Base-by-base conservation (phyloP, 2,888 invertebrate genomes). In the Hemithea aestivaria region DNA sequence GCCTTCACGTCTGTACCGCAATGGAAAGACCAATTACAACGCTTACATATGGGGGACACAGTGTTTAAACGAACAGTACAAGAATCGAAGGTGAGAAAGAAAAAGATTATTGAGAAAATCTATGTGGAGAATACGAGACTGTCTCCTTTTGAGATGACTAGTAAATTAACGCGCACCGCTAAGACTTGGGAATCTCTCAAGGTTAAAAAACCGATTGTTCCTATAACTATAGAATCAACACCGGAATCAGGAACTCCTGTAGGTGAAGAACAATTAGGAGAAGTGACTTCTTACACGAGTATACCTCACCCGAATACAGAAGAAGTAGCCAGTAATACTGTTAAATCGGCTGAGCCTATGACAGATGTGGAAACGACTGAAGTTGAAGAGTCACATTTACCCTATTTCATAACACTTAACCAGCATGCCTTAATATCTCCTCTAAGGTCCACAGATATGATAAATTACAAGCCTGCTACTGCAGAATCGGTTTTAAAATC, bases 121-220 rank as follows among this genome's bases (percentile, higher is more conserved):
- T 71, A 63, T 25, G 51, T 49, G 27, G 59, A 85, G 50, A 56
- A 49, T 8, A 64, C 53, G 7, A 72, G 76, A 51, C 52, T 48
- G 22, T 73, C 82, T 1, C 83, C 85, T 0, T 83, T 83, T 56
- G 62, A 71, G 34, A 52, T 82, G 38, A 75, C 72, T 2, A 59
- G 68, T 6, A 56, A 60, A 26, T 53, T 79, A 22, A 60, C 58
- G 30, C 73, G 82, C 51, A 83, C 82, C 27, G 53, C 65, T 21
- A 53, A 53, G n/a, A 60, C 56, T 47, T 81, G 82, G 82, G 30
- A 58, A 40, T 35, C 47, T 29, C 43, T 69, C 30, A 36, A 45
- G 7, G 5, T 16, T 4, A 54, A 53, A 24, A 51, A 51, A 48
- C 33, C 20, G 6, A 46, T 51, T 35, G 25, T 7, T 12, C 11